Base-by-base conservation (phyloP, 2,888 invertebrate species). In the Catonia carolina region DNA sequence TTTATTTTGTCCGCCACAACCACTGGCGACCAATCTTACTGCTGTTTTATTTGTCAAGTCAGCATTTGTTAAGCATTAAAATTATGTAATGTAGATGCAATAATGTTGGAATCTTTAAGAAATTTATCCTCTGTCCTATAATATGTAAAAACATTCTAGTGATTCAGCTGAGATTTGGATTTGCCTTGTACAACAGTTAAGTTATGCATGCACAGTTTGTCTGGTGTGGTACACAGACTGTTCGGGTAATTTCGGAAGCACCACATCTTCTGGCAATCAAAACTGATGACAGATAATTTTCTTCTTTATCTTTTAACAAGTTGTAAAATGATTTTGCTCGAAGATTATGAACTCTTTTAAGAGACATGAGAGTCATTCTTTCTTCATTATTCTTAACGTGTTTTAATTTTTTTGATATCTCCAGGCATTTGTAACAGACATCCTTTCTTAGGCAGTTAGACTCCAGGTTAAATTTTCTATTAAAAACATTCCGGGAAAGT, bases 191-290 rank as follows among this genome's bases (percentile, higher is more conserved):
- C 14, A 45, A 45, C 17, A 6, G 45, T 45, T 5, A 45, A 45
- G 17, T 45, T 45, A 17, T 20, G 17, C 15, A 6, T 45, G 2
- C 4, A 20, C 4, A 27, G 27, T 10, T n/a, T 51, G 51, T 20
- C 51, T 35, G 14, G 36, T 51, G 35, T 50, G 33, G 33, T 50
- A 50, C n/a, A 35, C 50, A 17, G 50, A 50, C 22, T 50, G 50
- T 15, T 50, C 51, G 12, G 37, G 51, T 18, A 45, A 17, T 10
- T 45, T 45, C 2, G 45, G 45, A 3, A 45, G 20, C 20, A 45
- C 18, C 45, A 6, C 2, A 45, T 45, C 5, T 45, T 45, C 20
- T 45, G 45, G 10, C 45, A 45, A 18, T 45, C 45, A 45, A 45
- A 45, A 15, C 15, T 15, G 6, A 45, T 2, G 4, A 23, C 20